Base-by-base conservation (phyloP, 2,113 vertebrate species). In the Macroglossus sobrinus region DNA sequence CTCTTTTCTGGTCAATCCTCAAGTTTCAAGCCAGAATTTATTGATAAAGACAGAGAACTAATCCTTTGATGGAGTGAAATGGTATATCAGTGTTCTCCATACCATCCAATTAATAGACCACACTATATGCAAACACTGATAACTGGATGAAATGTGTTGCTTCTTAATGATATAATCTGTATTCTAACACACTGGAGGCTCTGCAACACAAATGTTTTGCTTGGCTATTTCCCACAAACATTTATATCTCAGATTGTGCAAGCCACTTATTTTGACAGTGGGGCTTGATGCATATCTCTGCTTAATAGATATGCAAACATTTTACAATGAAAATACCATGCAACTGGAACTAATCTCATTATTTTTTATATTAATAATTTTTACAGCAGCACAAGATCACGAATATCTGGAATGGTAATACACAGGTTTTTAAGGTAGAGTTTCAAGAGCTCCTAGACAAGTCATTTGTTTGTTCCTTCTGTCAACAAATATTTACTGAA, bases 121-220 rank as follows among this genome's bases (percentile, higher is more conserved):
- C 91, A 96, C 86, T 92, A 64, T 96, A 97, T 97, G 96, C 75
- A 97, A 98, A 98, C 93, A 80, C 93, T 14, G 96, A 95, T 98
- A 98, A 98, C 93, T 93, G 74, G 33, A 87, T 84, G 76, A 84
- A 98, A 97, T 92, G 84, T 72, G 35, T 57, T 78, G 84, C 53
- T 97, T 97, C 33, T 96, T 98, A 98, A 98, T 96, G 93, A 98
- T 97, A 92, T 97, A 93, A 98, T 98, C 97, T 98, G 71, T 97
- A 98, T 97, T 98, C 97, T 92, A 79, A 94, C 59, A 93, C 89
- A 96, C 97, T 43, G 9, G 80, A 98, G 89, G 45, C 47, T 95
- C 61, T 95, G 68, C 66, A 96, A 55, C 82, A 94, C 55, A 97
- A 82, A 96, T 6, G 89, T 53, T 89, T 88, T 66, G 66, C 72